Evolutionary conservation across 2,888 invertebrate species (phyloP), one percentile per base, ranked within the genome.

Genomic region (Amphipyra berbera): DNA sequence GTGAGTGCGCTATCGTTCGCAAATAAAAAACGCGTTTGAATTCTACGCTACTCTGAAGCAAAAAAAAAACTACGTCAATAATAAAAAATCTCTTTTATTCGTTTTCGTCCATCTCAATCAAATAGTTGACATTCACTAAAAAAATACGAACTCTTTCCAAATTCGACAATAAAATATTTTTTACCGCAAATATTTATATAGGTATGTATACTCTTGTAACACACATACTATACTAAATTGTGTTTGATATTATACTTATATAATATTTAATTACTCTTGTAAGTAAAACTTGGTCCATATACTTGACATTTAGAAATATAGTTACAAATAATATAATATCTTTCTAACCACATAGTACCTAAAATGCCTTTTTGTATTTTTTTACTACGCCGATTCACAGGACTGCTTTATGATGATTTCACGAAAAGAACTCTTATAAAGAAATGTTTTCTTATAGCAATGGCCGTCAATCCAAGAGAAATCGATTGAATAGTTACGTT

Each of bases 91-190:
- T 9, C 15, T 53, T 47, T 45, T 41, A 44, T 48, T 48, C n/a
- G 12, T 37, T 9, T 57, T 40, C 35, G 35, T 44, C 40, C 47
- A 44, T 37, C 48, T 53, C 38, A 38, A 70, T 71, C 13, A 65
- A 56, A 65, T 8, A 57, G n/a, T 30, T 30, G 35, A 40, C 46
- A 27, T 71, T 35, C 13, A n/a, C 40, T 65, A 21, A 27, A 42
- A 46, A 52, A 45, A 53, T 35, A 38, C 8, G 7, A 40, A 37
- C 52, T 59, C 46, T 57, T 62, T 12, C 44, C 27, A 50, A 70
- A 75, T 76, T 76, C 8, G 76, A 78, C 71, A 75, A 75, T 74
- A 76, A 76, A 58, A 64, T 46, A 58, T 70, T 62, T 68, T 62
- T 63, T 42, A 69, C 69, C 50, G 46, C 57, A 49, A 62, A 61